These are phyloP conservation scores for Potorous gilbertii DNA, from an alignment of 2,797 vertebrate genomes.

Conservation along the genomic window DNA sequence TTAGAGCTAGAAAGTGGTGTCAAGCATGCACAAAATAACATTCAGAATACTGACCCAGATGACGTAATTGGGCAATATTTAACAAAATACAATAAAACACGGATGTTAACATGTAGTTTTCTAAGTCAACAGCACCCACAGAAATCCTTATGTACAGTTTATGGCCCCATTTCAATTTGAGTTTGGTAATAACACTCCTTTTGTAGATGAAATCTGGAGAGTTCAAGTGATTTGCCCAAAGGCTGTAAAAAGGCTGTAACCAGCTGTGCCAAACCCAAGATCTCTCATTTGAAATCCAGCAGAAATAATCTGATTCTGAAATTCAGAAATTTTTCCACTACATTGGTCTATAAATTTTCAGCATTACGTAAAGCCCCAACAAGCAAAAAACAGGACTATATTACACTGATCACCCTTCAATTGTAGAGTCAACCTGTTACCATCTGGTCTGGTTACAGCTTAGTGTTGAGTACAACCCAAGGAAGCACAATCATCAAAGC, in stretches of 20 bases:
- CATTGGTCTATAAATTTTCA: background rate
- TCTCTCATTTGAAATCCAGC: background rate
- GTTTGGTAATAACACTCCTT: background rate
- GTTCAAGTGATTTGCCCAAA: background rate
- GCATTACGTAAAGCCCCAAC: background rate
- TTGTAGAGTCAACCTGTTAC: background rate
- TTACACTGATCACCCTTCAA: background rate
- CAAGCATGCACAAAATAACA: background rate
- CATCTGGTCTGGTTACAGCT: background rate
- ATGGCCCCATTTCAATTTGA: background rate
- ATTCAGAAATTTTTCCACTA: background rate
- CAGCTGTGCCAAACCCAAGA: background rate
- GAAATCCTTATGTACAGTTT: background rate
- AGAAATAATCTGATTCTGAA: background rate
- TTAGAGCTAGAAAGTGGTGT: background rate
- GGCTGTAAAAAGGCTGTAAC: background rate
- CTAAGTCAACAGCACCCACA: background rate
- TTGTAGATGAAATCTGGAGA: background rate
- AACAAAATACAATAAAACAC: background rate
- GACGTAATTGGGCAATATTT: background rate
- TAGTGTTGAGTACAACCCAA: background rate
- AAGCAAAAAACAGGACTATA: background rate
- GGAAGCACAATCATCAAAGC: background rate
- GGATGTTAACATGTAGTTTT: background rate
- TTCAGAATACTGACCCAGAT: background rate